phyloP scores from a whole-genome alignment of 1,140 invertebrate species.

The Hestina assimilis region DNA sequence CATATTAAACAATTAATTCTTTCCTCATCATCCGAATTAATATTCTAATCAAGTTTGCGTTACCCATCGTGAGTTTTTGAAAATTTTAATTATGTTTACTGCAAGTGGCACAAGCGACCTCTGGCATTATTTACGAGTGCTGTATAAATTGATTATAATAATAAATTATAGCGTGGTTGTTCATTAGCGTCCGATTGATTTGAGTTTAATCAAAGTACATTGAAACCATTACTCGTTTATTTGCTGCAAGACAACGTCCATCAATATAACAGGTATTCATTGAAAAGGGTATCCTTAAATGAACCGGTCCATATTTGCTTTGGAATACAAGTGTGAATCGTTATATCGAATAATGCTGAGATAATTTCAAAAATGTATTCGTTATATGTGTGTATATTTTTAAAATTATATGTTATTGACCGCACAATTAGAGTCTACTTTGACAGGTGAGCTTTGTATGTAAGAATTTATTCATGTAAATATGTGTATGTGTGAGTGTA shows the following conservation, averaged over 20 bases:
- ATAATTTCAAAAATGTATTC: too few species aligned
- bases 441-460: too few species aligned
- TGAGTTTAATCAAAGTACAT: conserved; percentile 39
- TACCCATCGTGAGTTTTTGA: conserved; percentile 13
- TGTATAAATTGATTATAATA: conserved; percentile 21
- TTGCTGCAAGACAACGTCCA: background rate
- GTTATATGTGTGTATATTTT: too few species aligned
- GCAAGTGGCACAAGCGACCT: conserved; percentile 3
- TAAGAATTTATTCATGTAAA: too few species aligned
- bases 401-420: too few species aligned
- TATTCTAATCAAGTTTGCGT: conserved; percentile 19
- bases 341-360: too few species aligned
- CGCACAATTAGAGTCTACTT: too few species aligned
- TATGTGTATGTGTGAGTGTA: too few species aligned
- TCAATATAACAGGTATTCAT: background rate
- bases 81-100: conserved; percentile 24
- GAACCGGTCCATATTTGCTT: too few species aligned
- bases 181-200: conserved; percentile 41
- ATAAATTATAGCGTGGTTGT: conserved; percentile 22
- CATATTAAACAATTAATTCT: conserved; percentile 7
- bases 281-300: too few species aligned
- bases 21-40: conserved; percentile 10
- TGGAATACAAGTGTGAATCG: too few species aligned
- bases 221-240: conserved; percentile 26
- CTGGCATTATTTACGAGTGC: conserved; percentile 9